These are phyloP conservation scores for Acipenser ruthenus DNA, from an alignment of 2,797 vertebrate species.

Conservation along the genomic window DNA sequence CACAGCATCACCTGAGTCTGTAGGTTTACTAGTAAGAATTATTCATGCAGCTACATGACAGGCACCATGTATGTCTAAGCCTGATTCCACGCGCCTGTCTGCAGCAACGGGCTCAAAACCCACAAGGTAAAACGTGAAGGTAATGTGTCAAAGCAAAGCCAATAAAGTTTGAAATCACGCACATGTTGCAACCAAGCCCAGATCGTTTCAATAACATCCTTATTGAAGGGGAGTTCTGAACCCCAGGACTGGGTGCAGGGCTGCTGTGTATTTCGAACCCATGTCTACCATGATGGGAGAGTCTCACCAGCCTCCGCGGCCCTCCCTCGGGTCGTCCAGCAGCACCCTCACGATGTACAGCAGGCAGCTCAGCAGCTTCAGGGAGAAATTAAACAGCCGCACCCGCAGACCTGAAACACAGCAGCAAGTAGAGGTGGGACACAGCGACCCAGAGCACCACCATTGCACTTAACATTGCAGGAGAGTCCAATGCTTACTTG, in stretches of 20 bases:
- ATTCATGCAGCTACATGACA: too few species aligned
- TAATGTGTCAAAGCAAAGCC: too few species aligned
- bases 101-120: too few species aligned
- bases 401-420: slow-evolving; percentile 65
- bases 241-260: background rate
- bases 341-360: slow-evolving; percentile 74
- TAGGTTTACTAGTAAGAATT: too few species aligned
- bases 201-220: background rate
- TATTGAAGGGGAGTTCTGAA: too few species aligned
- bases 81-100: too few species aligned
- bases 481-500: slow-evolving; percentile 57
- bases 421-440: background rate
- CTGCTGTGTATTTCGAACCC: background rate
- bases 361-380: slow-evolving; percentile 75
- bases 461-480: slow-evolving; percentile 1
- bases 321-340: slow-evolving; percentile 63
- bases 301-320: slow-evolving; percentile 59
- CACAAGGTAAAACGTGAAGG: too few species aligned
- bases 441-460: slow-evolving; percentile 2
- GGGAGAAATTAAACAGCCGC: slow-evolving; percentile 74
- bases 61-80: too few species aligned
- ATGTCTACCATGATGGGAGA: background rate
- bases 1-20: too few species aligned
- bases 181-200: background rate
- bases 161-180: too few species aligned